phyloP scores from a whole-genome alignment of 2,888 invertebrate species.

The Penaeus monodon region DNA sequence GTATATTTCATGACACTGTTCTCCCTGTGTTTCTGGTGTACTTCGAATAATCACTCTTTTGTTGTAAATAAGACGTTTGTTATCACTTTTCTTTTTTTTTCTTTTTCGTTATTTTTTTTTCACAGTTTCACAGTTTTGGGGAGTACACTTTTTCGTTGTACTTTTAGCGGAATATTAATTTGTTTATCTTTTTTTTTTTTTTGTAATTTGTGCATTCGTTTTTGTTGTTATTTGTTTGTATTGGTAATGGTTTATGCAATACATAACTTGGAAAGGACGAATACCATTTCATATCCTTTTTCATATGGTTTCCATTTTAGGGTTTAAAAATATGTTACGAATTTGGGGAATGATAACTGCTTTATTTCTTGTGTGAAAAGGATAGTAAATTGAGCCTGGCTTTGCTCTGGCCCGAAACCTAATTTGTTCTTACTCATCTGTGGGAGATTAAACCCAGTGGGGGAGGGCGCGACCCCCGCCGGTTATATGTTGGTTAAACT shows the following conservation, averaged over 20 bases:
- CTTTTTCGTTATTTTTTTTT: neutral
- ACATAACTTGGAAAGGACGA: too few relatives aligned
- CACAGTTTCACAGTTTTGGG: neutral
- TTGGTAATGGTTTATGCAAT: too few relatives aligned
- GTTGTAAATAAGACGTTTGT: neutral
- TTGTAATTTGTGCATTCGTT: too few relatives aligned
- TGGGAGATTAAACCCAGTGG: slow-evolving; percentile 54
- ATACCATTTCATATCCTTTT: neutral
- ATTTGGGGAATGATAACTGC: too few relatives aligned
- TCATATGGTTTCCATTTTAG: neutral
- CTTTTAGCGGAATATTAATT: too few relatives aligned
- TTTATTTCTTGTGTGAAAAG: slow-evolving; percentile 19
- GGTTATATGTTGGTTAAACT: slow-evolving; percentile 51
- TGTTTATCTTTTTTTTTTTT: too few relatives aligned
- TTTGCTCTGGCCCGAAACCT: slow-evolving; percentile 49
- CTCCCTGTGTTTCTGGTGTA: too few relatives aligned
- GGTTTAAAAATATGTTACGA: too few relatives aligned
- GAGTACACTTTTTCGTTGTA: neutral
- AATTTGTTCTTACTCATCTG: slow-evolving; percentile 55
- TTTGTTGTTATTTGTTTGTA: too few relatives aligned
- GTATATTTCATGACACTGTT: too few relatives aligned
- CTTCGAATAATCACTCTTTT: neutral
- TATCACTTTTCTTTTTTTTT: neutral
- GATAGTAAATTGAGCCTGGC: slow-evolving; percentile 51
- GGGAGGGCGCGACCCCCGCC: slow-evolving; percentile 42